Conservation (phyloP, 2,113 vertebrate genomes). For the Notechis scutatus region DNA sequence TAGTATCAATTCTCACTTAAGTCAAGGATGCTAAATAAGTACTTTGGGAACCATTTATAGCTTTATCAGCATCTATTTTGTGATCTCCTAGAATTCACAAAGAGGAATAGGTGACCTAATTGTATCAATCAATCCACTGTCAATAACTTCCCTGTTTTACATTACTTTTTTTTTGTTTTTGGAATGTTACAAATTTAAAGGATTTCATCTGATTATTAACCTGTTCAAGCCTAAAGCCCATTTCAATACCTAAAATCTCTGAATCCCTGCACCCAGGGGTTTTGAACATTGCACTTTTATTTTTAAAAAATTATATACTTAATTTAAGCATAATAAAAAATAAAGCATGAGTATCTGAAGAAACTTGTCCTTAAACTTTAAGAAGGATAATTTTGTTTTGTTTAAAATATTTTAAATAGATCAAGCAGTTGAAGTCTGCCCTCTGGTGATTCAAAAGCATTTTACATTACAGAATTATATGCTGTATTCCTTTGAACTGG, state of each 20-base stretch:
- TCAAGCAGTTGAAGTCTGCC: not conserved
- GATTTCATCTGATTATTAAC: not conserved
- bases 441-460: constrained; percentile 4
- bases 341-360: not conserved
- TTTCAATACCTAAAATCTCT: not conserved
- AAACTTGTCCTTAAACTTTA: not conserved
- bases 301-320: not conserved
- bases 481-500: not conserved
- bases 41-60: not conserved
- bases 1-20: not conserved
- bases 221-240: not conserved
- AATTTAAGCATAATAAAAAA: not conserved
- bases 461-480: not conserved
- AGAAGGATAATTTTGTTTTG: not conserved
- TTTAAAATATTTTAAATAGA: not conserved
- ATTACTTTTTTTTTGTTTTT: not conserved
- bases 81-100: not conserved
- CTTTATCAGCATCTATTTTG: not conserved
- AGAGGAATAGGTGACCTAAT: not conserved
- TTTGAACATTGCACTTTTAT: not conserved
- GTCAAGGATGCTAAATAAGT: not conserved
- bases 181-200: not conserved
- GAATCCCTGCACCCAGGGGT: not conserved
- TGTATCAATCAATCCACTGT: not conserved
- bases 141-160: not conserved